phyloP scores from a whole-genome alignment of 2,797 vertebrate genomes.

The Sarcophilus harrisii region DNA sequence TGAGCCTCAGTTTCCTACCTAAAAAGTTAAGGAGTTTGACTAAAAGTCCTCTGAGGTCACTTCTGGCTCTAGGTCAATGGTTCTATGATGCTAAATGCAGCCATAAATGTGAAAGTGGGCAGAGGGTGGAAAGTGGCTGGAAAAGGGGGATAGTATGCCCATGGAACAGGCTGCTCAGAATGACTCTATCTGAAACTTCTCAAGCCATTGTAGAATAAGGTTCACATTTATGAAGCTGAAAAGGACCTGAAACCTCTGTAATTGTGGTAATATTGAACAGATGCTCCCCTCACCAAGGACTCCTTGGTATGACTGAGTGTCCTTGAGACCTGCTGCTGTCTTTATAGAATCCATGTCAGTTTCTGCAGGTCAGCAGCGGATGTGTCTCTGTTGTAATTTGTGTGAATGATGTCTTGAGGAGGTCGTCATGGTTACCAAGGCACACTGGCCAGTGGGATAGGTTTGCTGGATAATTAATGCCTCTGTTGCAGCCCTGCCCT shows the following conservation, averaged over 20 bases:
- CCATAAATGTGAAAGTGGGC: not conserved
- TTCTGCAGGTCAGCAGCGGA: constrained; percentile 45
- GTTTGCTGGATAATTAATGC: constrained; percentile 52
- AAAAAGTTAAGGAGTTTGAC: not conserved
- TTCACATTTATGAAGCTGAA: constrained; percentile 70
- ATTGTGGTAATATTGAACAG: constrained; percentile 52
- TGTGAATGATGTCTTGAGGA: constrained; percentile 74
- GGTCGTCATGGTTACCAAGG: constrained; percentile 86
- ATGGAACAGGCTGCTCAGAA: constrained; percentile 20
- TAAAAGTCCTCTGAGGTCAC: not conserved
- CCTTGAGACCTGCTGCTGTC: constrained; percentile 75
- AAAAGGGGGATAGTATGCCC: rapidly evolving
- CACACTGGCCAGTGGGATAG: constrained; percentile 52
- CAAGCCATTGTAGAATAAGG: constrained; percentile 46
- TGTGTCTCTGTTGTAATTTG: constrained; percentile 65
- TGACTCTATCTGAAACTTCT: constrained; percentile 37
- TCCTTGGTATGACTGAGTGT: constrained; percentile 62
- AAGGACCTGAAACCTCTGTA: constrained; percentile 70
- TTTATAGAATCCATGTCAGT: not conserved
- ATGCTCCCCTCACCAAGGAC: constrained; percentile 57
- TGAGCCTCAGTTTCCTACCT: not conserved
- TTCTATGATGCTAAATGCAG: not conserved
- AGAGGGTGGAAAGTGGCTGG: rapidly evolving
- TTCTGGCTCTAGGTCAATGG: not conserved
- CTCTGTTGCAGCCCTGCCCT: not conserved